phyloP scores from a whole-genome alignment of 2,113 vertebrate species.

The Saimiri boliviensis region DNA sequence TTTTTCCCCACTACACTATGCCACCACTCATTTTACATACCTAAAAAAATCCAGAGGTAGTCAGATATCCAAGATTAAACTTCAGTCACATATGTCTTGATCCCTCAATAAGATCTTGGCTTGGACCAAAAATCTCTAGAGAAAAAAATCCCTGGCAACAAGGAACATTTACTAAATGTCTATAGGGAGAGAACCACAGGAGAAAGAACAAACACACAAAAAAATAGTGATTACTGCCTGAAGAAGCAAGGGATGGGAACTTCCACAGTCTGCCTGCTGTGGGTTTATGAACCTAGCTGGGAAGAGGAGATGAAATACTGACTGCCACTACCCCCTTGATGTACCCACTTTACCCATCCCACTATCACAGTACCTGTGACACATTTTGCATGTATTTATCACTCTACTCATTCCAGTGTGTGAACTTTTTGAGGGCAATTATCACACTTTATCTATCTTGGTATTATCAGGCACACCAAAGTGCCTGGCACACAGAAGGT shows the following conservation, averaged over 20 bases:
- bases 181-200: constrained; percentile 46
- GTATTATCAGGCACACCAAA: background rate
- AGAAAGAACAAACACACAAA: constrained; percentile 12
- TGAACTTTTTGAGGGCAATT: background rate
- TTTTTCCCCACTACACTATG: background rate
- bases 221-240: constrained; percentile 41
- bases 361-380: background rate
- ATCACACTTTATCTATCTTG: background rate
- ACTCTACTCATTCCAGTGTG: background rate
- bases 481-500: background rate
- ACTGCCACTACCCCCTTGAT: background rate
- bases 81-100: constrained; percentile 27
- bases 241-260: constrained; percentile 21
- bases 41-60: background rate
- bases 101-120: background rate
- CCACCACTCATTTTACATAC: constrained; percentile 20
- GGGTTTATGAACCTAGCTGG: background rate
- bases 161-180: constrained; percentile 46
- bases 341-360: background rate
- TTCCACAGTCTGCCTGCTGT: background rate
- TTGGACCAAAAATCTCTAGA: constrained; percentile 39
- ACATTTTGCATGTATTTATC: background rate
- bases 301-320: background rate
- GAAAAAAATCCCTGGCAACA: constrained; percentile 65
- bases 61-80: constrained; percentile 37